Evolutionary conservation across 2,113 vertebrate genomes (phyloP), one percentile per base, ranked within the genome.

Genomic region (Larimichthys crocea): DNA sequence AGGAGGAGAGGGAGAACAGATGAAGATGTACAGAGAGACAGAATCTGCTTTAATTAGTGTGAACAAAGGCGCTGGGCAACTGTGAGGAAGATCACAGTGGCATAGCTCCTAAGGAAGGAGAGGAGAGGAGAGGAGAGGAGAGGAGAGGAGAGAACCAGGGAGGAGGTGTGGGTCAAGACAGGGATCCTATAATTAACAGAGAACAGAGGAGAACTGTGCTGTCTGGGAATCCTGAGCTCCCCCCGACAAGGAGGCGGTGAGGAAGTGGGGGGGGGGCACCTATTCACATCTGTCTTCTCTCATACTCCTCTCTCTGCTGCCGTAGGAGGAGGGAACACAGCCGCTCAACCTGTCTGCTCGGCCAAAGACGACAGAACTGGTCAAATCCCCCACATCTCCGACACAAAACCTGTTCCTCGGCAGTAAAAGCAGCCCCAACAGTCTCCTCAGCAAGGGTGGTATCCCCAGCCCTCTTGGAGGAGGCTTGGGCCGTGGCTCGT

Each of bases 41-140:
- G 97, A 97, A 97, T 96, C 96, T 93, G 96, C 96, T 97, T 98
- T 97, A 98, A 98, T 99, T 98, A 97, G 95, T 94, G 94, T 95
- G 97, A 97, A 95, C 97, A 97, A 96, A 98, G 96, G 83, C 92
- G 92, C 96, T 90, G 94, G 95, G 94, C 95, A 94, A 94, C 96
- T 96, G 92, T 95, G 95, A 97, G 96, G 96, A 97, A 96, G 95
- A 97, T 96, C 96, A 95, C 95, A 96, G 94, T 96, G 96, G 95
- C 95, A 94, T 93, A 92, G 94, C 91, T 94, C 93, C 92, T 95
- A 88, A 93, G 91, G 95, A 96, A 93, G 93, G 95, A 96, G 66
- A 80, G 61, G 95, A 70, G 77, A 79, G 95, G 96, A 97, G 95
- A 95, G 83, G 49, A 95, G 96, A 95, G 94, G 89, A 70, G 62